Evolutionary conservation across 2,888 invertebrate genomes (phyloP).

Genomic region (Drosophila subquinaria): DNA sequence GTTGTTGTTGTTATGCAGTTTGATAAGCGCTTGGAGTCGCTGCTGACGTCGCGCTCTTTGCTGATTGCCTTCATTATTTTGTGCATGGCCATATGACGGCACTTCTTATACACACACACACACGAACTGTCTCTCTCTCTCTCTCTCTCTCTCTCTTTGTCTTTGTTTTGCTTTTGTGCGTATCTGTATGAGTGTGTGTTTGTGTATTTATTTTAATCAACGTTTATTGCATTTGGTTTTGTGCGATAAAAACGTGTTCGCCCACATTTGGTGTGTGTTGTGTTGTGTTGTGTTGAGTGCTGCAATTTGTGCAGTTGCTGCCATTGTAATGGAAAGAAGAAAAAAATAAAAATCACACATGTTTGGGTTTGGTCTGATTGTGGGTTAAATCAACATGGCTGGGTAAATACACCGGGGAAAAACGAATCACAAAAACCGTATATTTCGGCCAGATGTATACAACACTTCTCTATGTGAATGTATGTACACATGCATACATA

Average conservation of each 20-base stretch:
- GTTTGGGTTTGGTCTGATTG: constrained; percentile 64
- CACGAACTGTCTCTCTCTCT: not conserved
- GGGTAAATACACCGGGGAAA: constrained; percentile 51
- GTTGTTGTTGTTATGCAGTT: constrained; percentile 23
- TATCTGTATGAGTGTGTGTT: constrained; percentile 20
- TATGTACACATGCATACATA: constrained; percentile 13
- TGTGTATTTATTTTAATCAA: constrained; percentile 77
- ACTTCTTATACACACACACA: constrained; percentile 21
- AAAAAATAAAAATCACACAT: constrained; percentile 56
- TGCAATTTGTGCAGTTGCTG: constrained; percentile 62
- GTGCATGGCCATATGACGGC: constrained; percentile 47
- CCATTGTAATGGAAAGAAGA: constrained; percentile 1
- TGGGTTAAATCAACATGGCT: constrained; percentile 72
- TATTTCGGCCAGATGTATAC: constrained; percentile 20
- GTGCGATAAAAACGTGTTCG: constrained; percentile 82
- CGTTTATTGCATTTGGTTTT: constrained; percentile 77
- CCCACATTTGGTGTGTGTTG: constrained; percentile 71
- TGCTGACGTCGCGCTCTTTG: constrained; percentile 53
- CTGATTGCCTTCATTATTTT: constrained; percentile 54
- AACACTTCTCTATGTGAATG: not conserved
- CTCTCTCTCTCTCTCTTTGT: constrained; percentile 15
- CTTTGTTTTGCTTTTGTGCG: constrained; percentile 46
- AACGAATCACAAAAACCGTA: constrained; percentile 27
- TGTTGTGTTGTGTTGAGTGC: constrained; percentile 54
- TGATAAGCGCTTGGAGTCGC: constrained; percentile 55